Base-by-base conservation (phyloP, 2,888 invertebrate species). In the Drosophila monieri region DNA sequence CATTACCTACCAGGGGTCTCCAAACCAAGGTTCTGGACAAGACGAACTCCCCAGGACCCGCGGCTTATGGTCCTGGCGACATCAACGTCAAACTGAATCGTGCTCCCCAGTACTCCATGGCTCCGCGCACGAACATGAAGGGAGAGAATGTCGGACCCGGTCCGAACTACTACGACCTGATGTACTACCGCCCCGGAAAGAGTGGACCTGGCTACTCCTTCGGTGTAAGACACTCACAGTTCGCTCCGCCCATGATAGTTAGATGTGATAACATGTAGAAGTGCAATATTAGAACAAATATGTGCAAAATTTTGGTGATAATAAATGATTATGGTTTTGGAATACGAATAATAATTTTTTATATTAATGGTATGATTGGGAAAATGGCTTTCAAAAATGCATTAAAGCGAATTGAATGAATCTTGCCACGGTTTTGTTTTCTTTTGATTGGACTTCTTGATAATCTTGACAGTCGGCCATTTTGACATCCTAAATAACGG, bases 201-300 rank as follows among this genome's bases (percentile, higher is more conserved):
- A 73, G 64, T 4, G 78, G 77, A 1, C 76, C 84, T 4, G 66
- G 83, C 0, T 91, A 90, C 69, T 90, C 90, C 1, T 91, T 91
- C 61, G 91, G 91, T 37, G 60, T 83, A 2, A 89, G 77, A 3
- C 91, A 91, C 74, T 81, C 85, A 1, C 73, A 75, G 8, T 89
- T 74, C 72, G 89, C 90, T 2, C 90, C 90, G 43, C 91, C 91
- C n/a, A 85, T 90, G 85, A 78, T 91, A 58, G 89, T 91, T 53
- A 76, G 79, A 49, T 91, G 91, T 80, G 91, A 91, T 67, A 91
- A 91, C 48, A 81, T 86, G 78, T 89, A 71, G 69, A 25, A 5
- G 75, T 80, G 85, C 83, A 85, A 78, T 88, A 79, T 89, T 79
- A 69, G 67, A 75, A 71, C 54, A 72, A 73, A 55, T 74, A 74